Percentiles rank a stretch among this genome's conserved stretches.
phyloP scores from a whole-genome alignment of 2,797 vertebrate species.

The Enteromius anoplus region DNA sequence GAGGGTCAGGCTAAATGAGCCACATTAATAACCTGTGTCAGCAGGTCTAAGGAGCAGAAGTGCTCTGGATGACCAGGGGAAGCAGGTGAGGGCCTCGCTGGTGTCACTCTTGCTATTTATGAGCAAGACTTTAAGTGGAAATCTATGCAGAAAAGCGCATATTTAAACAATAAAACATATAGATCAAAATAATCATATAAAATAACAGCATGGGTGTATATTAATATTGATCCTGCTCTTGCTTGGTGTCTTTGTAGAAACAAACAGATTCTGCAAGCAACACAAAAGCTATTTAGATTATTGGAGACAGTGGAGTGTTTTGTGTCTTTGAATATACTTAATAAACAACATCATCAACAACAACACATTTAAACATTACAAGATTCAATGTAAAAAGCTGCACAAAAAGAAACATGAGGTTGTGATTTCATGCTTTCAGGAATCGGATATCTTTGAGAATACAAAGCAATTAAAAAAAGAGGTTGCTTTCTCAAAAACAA shows the following conservation, averaged over 20 bases:
- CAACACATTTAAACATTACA: background rate
- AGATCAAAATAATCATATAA: background rate
- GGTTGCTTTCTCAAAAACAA: background rate
- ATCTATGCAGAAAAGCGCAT: slow-evolving; percentile 11
- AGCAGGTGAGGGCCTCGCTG: slow-evolving; percentile 37
- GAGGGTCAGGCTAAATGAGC: slow-evolving; percentile 59
- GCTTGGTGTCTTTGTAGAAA: slow-evolving; percentile 3
- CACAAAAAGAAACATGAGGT: background rate
- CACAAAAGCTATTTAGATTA: background rate
- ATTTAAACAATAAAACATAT: slow-evolving; percentile 30
- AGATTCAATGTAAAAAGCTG: background rate
- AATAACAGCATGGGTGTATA: background rate
- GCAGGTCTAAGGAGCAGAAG: slow-evolving; percentile 53
- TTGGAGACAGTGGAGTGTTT: background rate
- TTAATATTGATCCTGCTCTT: slow-evolving; percentile 18
- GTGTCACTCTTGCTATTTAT: slow-evolving; percentile 43
- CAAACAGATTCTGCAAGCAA: background rate
- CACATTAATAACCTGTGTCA: slow-evolving; percentile 62
- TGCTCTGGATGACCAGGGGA: slow-evolving; percentile 45
- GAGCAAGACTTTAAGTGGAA: slow-evolving; percentile 31
- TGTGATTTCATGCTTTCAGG: background rate
- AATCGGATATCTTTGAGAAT: background rate
- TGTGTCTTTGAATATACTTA: background rate
- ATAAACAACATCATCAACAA: background rate
- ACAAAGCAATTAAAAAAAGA: background rate